Base-by-base conservation (phyloP, 2,113 vertebrate species). In the Galeopterus variegatus region DNA sequence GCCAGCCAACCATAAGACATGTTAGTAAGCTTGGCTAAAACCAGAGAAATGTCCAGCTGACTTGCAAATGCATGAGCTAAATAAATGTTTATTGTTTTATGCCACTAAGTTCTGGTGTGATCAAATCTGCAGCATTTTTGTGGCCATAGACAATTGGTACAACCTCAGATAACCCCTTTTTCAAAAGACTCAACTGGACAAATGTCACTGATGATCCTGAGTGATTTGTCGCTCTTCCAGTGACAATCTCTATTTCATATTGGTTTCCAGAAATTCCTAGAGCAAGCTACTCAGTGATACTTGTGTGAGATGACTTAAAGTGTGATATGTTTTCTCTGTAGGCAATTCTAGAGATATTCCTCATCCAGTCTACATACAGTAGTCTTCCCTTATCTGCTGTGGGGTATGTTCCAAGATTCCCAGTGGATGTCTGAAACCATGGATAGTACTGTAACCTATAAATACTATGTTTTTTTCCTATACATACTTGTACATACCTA, bases 11-110 rank as follows among this genome's bases (percentile, higher is more conserved):
- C n/a, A 36, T 7, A 48, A 77, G 62, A 69, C 80, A 58, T 21
- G 19, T 91, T 96, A 58, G 52, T 54, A 19, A 79, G 21, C 48
- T 93, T 88, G 90, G 33, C 73, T 91, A 56, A 95, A 88, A 65
- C 65, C 76, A 88, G 82, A 93, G 82, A 96, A 85, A 82, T 83
- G 62, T 4, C 54, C 72, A 88, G 33, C 11, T 87, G 58, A 86
- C 52, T 62, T 93, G 50, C 36, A 97, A 84, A 83, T 31, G 77
- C 19, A n/a, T 36, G 56, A 70, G 18, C 69, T 96, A 82, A 86
- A 77, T 50, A 93, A 58, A 81, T 91, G 24, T 28, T 93, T 88
- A 65, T 87, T 92, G 36, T 85, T 95, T 94, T 87, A 92, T 94
- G 52, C 24, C 28, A 45, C n/a, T 65, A 76, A 70, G 41, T 82